Evolutionary conservation across 2,888 invertebrate species (phyloP), one percentile per base, ranked within the genome.

Genomic region (Hirtodrosophila confusa): DNA sequence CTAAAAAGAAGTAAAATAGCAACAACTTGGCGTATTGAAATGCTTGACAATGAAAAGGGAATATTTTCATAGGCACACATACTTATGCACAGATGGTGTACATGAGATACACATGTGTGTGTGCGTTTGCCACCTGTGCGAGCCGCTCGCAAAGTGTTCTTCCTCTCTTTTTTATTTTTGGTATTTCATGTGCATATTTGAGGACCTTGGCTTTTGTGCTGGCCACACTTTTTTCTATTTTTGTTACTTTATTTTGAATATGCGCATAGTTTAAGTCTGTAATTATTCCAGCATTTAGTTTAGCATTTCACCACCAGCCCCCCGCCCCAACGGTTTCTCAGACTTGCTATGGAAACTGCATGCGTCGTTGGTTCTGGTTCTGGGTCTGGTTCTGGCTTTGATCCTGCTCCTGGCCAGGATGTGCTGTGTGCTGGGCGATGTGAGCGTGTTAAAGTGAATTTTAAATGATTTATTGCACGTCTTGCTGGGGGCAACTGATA

Each of bases 231-330:
- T 45, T 69, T 41, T 55, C 39, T 12, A 33, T 47, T 44, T 36
- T 58, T 47, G 62, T 51, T 57, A 27, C 40, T 62, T 47, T 55
- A 44, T 72, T 66, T 75, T 75, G 71, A 78, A 85, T 85, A 77
- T 87, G 88, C 75, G 86, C 86, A 86, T 86, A 87, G 77, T 85
- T 87, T 85, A 79, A 69, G 72, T 77, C 69, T 75, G 79, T 87
- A 87, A 87, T 87, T 85, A 87, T 87, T 85, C 73, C 75, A 77
- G 64, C 83, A 77, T 87, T 85, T 82, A 86, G 84, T 82, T 87
- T 73, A 72, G 75, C 83, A 85, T 82, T 87, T 69, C 61, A 41
- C 41, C 67, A 63, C 57, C 56, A 17, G 17, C 12, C n/a, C 12
- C 8, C 9, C 8, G 24, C 11, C 9, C 7, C 0, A 8, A 8